These are phyloP conservation scores for Chrysogorgia sp. DNA, from an alignment of 92 coral and sea anemone genomes.

Conservation along the genomic window DNA sequence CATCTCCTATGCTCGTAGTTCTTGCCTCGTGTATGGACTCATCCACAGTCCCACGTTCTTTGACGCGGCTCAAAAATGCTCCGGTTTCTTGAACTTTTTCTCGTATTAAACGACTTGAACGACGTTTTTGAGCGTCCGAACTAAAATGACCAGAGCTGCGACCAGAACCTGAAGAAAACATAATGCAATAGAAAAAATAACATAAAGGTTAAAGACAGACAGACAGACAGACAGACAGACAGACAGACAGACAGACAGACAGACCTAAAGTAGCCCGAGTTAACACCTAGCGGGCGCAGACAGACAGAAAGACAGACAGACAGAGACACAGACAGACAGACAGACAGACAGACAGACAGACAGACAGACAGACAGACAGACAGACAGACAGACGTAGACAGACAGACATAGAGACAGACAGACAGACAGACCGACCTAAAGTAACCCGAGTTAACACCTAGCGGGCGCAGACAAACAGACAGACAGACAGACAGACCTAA, in stretches of 20 bases:
- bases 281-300: no score
- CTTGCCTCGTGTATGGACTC: neutral
- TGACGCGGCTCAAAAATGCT: conserved; percentile 83
- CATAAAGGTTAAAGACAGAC: neutral
- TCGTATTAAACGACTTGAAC: conserved; percentile 81
- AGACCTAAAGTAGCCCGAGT: no score
- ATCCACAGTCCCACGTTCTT: conserved; percentile 58
- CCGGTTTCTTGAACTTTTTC: conserved; percentile 95
- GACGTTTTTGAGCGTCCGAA: conserved; percentile 70
- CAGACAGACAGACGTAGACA: neutral
- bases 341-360: neutral
- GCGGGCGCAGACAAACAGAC: no score
- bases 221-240: no score
- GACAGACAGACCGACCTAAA: no score
- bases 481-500: no score
- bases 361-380: neutral
- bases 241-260: no score
- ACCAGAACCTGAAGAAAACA: conserved; percentile 35
- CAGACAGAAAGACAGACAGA: no score
- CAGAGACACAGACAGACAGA: no score
- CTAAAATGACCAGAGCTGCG: conserved; percentile 58
- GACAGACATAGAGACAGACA: no score
- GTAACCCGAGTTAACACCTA: no score
- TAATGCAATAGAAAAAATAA: neutral
- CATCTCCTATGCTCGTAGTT: conserved; percentile 8